These are phyloP conservation scores for Propsilocerus akamusi DNA, from an alignment of 1,140 invertebrate species.

Conservation along the genomic window DNA sequence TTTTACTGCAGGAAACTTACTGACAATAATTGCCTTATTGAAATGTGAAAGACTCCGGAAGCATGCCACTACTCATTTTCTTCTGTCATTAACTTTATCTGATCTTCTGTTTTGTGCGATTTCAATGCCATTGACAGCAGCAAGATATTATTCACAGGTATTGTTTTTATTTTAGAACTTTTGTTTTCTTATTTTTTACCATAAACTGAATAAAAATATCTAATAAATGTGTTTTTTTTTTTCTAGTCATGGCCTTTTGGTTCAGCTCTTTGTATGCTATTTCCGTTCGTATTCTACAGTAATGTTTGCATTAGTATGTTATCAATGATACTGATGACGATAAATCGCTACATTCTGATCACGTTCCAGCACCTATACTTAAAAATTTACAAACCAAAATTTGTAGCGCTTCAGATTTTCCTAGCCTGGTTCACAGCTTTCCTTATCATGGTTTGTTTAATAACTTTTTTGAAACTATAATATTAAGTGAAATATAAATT, in stretches of 20 bases:
- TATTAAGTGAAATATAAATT: slow-evolving; percentile 1
- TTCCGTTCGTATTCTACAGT: slow-evolving; percentile 77
- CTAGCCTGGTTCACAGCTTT: slow-evolving; percentile 57
- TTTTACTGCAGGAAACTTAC: slow-evolving; percentile 48
- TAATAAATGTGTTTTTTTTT: background rate
- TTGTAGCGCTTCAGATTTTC: slow-evolving; percentile 53
- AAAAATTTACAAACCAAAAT: slow-evolving; percentile 46
- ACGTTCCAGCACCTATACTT: slow-evolving; percentile 55
- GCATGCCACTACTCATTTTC: slow-evolving; percentile 74
- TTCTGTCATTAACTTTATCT: slow-evolving; percentile 66
- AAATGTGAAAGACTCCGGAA: slow-evolving; percentile 53
- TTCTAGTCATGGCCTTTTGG: slow-evolving; percentile 51
- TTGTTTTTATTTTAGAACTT: slow-evolving; percentile 5
- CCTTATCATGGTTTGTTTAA: slow-evolving; percentile 34
- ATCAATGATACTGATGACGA: slow-evolving; percentile 76
- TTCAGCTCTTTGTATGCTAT: slow-evolving; percentile 56
- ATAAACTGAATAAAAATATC: slow-evolving; percentile 9
- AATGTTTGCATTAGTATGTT: slow-evolving; percentile 73
- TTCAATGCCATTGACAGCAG: slow-evolving; percentile 67
- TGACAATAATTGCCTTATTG: slow-evolving; percentile 57
- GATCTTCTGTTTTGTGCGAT: slow-evolving; percentile 71
- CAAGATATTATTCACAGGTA: slow-evolving; percentile 55
- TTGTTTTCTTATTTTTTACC: background rate
- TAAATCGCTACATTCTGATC: slow-evolving; percentile 76
- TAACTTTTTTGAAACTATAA: slow-evolving; percentile 4